Base-by-base conservation (phyloP, 2,888 invertebrate genomes). In the Pandemis heparana region DNA sequence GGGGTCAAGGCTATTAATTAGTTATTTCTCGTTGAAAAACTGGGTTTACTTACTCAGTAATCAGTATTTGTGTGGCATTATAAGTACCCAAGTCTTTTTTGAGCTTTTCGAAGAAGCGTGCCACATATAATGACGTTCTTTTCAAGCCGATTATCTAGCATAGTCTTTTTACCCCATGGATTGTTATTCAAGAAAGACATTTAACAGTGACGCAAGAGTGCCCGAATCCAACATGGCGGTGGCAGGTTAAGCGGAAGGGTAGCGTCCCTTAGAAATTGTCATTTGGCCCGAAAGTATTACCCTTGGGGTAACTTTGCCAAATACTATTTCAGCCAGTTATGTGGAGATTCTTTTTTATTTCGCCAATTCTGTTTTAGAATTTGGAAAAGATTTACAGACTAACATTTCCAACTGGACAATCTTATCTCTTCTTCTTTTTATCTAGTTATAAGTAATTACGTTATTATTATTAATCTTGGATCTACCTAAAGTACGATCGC, bases 191-290 rank as follows among this genome's bases (percentile, higher is more conserved):
- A 59, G 56, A 63, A 68, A 72, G 51, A 46, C 48, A 63, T 41
- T 59, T 39, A 32, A 46, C n/a, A 18, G 48, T 66, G 43, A 41
- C 68, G 59, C 48, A 63, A 48, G 46, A 66, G 48, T 41, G 23
- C 23, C 79, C 81, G 79, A 82, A 83, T 81, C 85, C 79, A 85
- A 88, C 86, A 88, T 87, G 84, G 85, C 85, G 85, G 82, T 83
- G 83, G 83, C 84, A 87, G 86, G 85, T 87, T 84, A 86, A 85
- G 84, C 84, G 82, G 82, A 87, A 86, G 85, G 86, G 85, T 84
- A 80, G 80, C 81, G 77, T 67, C 66, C 75, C 68, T 64, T 41
- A n/a, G 61, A 64, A 73, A 72, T 67, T 73, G 66, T 53, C 74
- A 70, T 43, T 74, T 65, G 69, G 32, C 59, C 51, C 64, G 69